A percentile compares a stretch with the other conserved stretches of the same genome.
Evolutionary conservation across 2,797 vertebrate genomes (phyloP).

Genomic region (Rhinogobio ventralis): DNA sequence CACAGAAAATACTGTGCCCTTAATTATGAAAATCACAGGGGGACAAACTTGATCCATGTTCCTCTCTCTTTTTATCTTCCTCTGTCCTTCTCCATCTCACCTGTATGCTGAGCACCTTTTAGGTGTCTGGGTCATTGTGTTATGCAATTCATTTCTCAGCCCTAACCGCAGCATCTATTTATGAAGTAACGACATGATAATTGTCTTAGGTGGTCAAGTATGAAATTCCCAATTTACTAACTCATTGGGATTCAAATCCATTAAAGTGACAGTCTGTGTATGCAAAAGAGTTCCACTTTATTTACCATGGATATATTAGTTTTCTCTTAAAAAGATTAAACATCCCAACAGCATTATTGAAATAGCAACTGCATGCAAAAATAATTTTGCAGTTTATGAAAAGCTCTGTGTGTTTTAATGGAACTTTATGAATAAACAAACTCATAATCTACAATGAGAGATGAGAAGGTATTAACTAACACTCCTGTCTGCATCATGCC

Average conservation of each 20-base stretch:
- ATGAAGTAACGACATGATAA: constrained; percentile 56
- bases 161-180: constrained; percentile 61
- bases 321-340: constrained; percentile 5
- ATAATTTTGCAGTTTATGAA: neutral
- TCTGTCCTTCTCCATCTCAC: neutral
- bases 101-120: constrained; percentile 32
- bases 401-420: constrained; percentile 9
- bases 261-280: constrained; percentile 1
- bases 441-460: constrained; percentile 28
- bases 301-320: constrained; percentile 8
- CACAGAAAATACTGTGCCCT: constrained; percentile 34
- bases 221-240: constrained; percentile 62
- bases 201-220: constrained; percentile 62
- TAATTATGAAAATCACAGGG: constrained; percentile 44
- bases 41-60: constrained; percentile 24
- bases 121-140: constrained; percentile 60
- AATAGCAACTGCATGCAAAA: constrained; percentile 2
- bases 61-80: neutral
- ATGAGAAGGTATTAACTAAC: constrained; percentile 11
- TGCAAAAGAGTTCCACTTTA: constrained; percentile 20
- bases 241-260: constrained; percentile 64
- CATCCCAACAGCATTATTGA: neutral
- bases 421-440: constrained; percentile 19
- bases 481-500: constrained; percentile 46
- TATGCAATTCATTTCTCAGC: constrained; percentile 60